phyloP scores from a whole-genome alignment of 1,140 invertebrate species.

The Battus philenor region DNA sequence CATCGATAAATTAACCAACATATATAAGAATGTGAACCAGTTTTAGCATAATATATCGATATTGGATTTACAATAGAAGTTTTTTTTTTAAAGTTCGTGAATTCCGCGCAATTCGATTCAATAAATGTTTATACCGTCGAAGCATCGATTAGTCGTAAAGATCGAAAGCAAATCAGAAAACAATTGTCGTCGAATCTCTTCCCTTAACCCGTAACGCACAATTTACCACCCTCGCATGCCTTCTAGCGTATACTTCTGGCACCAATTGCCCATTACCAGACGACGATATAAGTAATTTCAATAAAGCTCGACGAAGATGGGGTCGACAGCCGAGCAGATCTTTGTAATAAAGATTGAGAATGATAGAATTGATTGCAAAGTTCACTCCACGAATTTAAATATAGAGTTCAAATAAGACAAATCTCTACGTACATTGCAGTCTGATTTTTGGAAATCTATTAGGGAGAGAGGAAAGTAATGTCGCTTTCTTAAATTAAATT shows the following conservation, averaged over 20 bases:
- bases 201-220: constrained; percentile 27
- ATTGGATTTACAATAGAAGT: too few relatives aligned
- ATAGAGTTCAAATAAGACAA: not conserved
- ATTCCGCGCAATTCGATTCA: not conserved
- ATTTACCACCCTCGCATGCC: constrained; percentile 25
- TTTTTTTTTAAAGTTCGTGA: too few relatives aligned
- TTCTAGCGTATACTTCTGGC: constrained; percentile 22
- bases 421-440: too few relatives aligned
- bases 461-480: too few relatives aligned
- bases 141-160: constrained; percentile 8
- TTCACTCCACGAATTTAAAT: not conserved
- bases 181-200: constrained; percentile 19
- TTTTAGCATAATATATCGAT: too few relatives aligned
- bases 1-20: too few relatives aligned
- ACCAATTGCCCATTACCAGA: constrained; percentile 32
- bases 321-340: constrained; percentile 12
- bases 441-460: too few relatives aligned
- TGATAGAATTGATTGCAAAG: not conserved
- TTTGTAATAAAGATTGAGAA: constrained; percentile 1
- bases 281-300: constrained; percentile 40
- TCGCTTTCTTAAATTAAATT: too few relatives aligned
- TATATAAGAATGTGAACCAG: too few relatives aligned
- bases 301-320: constrained; percentile 29
- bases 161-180: constrained; percentile 22
- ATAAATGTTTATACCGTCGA: not conserved